Base-by-base conservation (phyloP, 2,797 vertebrate genomes). In the Argyrosomus regius region DNA sequence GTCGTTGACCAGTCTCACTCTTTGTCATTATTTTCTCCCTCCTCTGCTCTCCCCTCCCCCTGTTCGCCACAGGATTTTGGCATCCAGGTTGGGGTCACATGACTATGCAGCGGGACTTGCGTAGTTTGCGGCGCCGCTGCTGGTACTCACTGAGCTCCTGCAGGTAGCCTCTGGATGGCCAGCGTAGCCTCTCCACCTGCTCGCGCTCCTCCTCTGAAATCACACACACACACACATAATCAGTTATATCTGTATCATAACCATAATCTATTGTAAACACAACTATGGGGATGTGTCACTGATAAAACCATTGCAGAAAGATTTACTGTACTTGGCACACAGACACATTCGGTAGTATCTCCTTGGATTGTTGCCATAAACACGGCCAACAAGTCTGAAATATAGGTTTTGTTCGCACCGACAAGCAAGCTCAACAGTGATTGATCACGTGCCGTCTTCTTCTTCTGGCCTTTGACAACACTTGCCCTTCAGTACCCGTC, bases 91-190 rank as follows among this genome's bases (percentile, higher is more conserved):
- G 14, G 86, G 87, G 91, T 97, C 93, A 99, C 98, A 99, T 98
- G 67, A 99, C 91, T 43, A 83, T 69, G 87, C 98, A 99, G 70
- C 96, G 97, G 54, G 96, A 96, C 85, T 97, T 98, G 88, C 96
- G 97, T 28, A 97, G 95, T 87, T 98, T 97, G 85, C 98, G 92
- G 4, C 97, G 95, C 76, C 95, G 96, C 90, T 97, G 97, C 94
- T 98, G 97, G 92, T 98, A 99, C 72, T 98, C 97, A 2, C 96
- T 97, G 74, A 99, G 97, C 93, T 99, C 97, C 94, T 97, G 97
- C 93, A 99, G 94, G 92, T 99, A 99, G 46, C 96, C 86, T 80
- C 95, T 94, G 70, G 98, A 98, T 0, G 98, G 98, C 98, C 98
- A 99, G 58, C 97, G 95, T 67, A 99, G 95, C 88, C 94, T 94